Base-by-base conservation (phyloP, 2,113 vertebrate species). In the Peromyscus maniculatus region DNA sequence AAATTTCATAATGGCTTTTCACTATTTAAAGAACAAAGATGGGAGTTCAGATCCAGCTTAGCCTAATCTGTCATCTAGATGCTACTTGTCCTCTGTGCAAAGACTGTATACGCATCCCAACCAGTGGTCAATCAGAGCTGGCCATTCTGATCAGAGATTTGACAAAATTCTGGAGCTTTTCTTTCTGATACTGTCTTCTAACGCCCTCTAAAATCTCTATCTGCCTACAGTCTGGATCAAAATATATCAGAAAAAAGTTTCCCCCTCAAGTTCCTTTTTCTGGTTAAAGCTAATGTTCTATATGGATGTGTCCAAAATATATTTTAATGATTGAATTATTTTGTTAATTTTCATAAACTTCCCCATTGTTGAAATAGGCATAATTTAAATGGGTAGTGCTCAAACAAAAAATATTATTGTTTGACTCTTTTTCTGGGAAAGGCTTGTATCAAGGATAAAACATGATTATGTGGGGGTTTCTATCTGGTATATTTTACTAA, bases 401-500 rank as follows among this genome's bases (percentile, higher is more conserved):
- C 66, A 96, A 80, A 49, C 46, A 74, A 89, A 94, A 24, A 91
- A 12, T 62, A 19, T 55, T 31, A 83, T 11, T 82, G 31, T 33
- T 49, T 59, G 39, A 17, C 15, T 71, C 33, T 87, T 83, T 43
- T 72, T 72, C 78, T 43, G 67, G 43, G 8, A 91, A 94, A 59
- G n/a, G 36, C 59, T 94, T 82, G 64, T 43, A 82, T 78, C 59
- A 80, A 57, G 55, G 62, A 89, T 92, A 97, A 90, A 84, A 10
- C 79, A 84, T 28, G 39, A 59, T 55, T 95, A 78, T 69, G n/a
- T 10, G 87, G 15, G 1, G 0, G 21, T 78, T 95, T 74, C 5
- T 74, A 86, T 26, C 36, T 3, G n/a, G 74, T 69, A 55, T 28
- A 82, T 88, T 91, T 75, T 91, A 87, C 12, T 89, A n/a, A 79